Base-by-base conservation (phyloP, 1,140 invertebrate genomes). In the Drosophila tropicalis region DNA sequence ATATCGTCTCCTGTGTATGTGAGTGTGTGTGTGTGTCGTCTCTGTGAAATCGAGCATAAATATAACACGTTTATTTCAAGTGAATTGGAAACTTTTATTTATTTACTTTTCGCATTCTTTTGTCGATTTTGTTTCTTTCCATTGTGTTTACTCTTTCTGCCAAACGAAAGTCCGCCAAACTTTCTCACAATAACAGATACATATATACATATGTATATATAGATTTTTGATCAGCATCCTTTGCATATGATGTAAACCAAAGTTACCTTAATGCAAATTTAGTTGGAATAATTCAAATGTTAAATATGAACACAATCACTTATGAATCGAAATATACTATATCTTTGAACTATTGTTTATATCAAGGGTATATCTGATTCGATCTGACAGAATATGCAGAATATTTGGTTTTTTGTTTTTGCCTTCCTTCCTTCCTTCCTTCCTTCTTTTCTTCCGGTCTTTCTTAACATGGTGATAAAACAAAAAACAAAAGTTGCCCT, bases 61-160 rank as follows among this genome's bases (percentile, higher is more conserved):
- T 86, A 75, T 79, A 79, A 78, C 82, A 78, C 79, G 68, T 67
- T 85, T 76, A 81, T 68, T 77, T 79, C 72, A 70, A 83, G 39
- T 79, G 80, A 83, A 83, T 83, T 70, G 80, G 72, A 83, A 83
- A 83, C 80, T 76, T 68, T 64, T 72, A 63, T 76, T 76, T 76
- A 72, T 72, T 70, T 75, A 65, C 67, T 69, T 57, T 74, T 34
- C 55, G 58, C 64, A 63, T 60, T 76, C 51, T 62, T 57, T 36
- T 67, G 29, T 29, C 44, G 9, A 51, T 51, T 51, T 51, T 19
- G 44, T 22, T 51, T 19, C 60, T 40, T 62, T 44, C 60, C 22
- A 36, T 39, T 39, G n/a, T 51, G 57, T 29, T 12, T 62, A 44
- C 34, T 12, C 29, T 29, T 29, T 29, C 1, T 5, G 5, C 29